Conservation (phyloP, 2,888 invertebrate genomes). For the Dinocampus coccinellae region DNA sequence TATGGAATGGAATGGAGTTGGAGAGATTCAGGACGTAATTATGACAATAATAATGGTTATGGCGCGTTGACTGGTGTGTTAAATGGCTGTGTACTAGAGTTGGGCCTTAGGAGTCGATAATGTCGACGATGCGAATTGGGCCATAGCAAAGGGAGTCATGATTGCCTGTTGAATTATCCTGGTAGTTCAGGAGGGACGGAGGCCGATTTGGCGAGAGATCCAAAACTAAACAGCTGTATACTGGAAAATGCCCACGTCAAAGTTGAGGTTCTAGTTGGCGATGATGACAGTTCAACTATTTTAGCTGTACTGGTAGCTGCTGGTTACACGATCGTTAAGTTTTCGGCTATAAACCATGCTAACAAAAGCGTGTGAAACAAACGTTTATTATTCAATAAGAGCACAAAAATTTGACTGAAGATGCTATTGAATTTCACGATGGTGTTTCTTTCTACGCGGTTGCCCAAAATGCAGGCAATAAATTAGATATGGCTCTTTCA, state of each 20-base stretch:
- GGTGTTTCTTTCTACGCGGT: too few species aligned
- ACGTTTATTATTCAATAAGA: too few species aligned
- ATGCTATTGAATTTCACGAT: too few species aligned
- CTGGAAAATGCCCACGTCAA: neutral
- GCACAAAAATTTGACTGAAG: too few species aligned
- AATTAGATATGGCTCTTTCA: too few species aligned
- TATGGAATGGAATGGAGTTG: too few species aligned
- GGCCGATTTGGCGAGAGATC: neutral
- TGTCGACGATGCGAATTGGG: constrained; percentile 47
- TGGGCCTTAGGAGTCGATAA: constrained; percentile 44
- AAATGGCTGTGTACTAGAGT: constrained; percentile 44
- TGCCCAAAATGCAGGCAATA: too few species aligned
- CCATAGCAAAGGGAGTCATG: constrained; percentile 39
- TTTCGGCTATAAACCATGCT: too few species aligned
- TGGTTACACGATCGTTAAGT: too few species aligned
- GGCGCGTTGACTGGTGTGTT: constrained; percentile 45
- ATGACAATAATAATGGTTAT: constrained; percentile 50
- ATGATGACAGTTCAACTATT: neutral
- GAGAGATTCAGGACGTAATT: constrained; percentile 44
- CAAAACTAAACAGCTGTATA: neutral
- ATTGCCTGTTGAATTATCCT: constrained; percentile 33
- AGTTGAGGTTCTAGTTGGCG: neutral
- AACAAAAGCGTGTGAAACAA: too few species aligned
- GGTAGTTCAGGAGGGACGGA: neutral
- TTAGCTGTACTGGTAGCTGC: too few species aligned